These are phyloP conservation scores for Amphilophus citrinellus DNA, from an alignment of 2,113 vertebrate genomes.

Conservation along the genomic window DNA sequence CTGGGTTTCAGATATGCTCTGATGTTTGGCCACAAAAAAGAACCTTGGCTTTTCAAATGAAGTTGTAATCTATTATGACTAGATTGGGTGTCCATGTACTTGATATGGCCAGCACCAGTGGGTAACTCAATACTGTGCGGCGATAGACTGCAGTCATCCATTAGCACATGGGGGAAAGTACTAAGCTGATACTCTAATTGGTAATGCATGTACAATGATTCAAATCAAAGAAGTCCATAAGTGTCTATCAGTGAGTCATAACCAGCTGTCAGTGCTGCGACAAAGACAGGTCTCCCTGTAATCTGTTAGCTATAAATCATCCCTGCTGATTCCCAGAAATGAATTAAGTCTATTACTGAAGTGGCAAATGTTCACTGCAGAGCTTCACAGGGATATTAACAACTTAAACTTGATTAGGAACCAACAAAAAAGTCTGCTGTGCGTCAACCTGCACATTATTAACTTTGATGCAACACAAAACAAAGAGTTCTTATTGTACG, in stretches of 20 bases:
- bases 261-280: conserved; percentile 38
- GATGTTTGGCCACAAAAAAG: conserved; percentile 41
- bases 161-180: conserved; percentile 46
- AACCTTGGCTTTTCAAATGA: conserved; percentile 41
- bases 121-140: conserved; percentile 54
- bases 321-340: conserved; percentile 28
- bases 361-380: conserved; percentile 39
- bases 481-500: conserved; percentile 15
- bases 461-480: conserved; percentile 20
- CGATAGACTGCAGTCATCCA: conserved; percentile 47
- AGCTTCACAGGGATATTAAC: conserved; percentile 41
- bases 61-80: conserved; percentile 60
- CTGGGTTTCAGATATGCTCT: conserved; percentile 44
- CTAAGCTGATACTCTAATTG: conserved; percentile 55
- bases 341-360: conserved; percentile 48
- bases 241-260: conserved; percentile 52
- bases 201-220: conserved; percentile 56
- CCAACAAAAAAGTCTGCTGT: conserved; percentile 15
- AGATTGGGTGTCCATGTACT: conserved; percentile 32
- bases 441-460: conserved; percentile 29
- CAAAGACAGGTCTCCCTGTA: conserved; percentile 33
- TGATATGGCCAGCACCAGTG: conserved; percentile 35
- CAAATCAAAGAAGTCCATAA: conserved; percentile 57
- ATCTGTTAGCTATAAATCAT: conserved; percentile 50
- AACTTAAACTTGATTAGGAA: conserved; percentile 50